Evolutionary conservation across 2,797 vertebrate species (phyloP).

Genomic region (Microchirus variegatus): DNA sequence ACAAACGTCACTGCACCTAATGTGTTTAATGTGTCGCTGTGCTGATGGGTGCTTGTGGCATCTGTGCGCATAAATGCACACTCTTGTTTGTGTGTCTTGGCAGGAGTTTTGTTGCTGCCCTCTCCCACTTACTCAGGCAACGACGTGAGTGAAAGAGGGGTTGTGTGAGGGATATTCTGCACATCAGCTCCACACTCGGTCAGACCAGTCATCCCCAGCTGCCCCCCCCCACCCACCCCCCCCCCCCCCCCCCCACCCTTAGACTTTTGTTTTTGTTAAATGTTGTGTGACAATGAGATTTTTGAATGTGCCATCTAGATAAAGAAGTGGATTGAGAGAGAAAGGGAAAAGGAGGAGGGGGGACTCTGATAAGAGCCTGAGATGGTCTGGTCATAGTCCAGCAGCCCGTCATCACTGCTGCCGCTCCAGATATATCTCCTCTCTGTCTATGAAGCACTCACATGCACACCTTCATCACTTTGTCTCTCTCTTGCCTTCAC

Average conservation of each 20-base stretch:
- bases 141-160: constrained; percentile 34
- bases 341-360: constrained; percentile 10
- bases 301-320: constrained; percentile 77
- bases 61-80: constrained; percentile 45
- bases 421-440: constrained; percentile 74
- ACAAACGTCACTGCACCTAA: constrained; percentile 41
- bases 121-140: constrained; percentile 51
- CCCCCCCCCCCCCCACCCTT: too few species aligned
- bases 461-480: constrained; percentile 65
- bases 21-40: constrained; percentile 25
- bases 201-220: constrained; percentile 65
- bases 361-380: constrained; percentile 55
- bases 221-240: too few species aligned
- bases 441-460: constrained; percentile 60
- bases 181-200: constrained; percentile 36
- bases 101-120: constrained; percentile 27
- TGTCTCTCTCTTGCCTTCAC: constrained; percentile 41
- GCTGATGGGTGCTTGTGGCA: constrained; percentile 49
- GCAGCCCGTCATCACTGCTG: constrained; percentile 75
- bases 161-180: constrained; percentile 50
- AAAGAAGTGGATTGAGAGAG: constrained; percentile 71
- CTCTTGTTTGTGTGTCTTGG: constrained; percentile 60
- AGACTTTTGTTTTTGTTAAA: constrained; percentile 79
- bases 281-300: constrained; percentile 82
- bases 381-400: constrained; percentile 85